Evolutionary conservation across 1,140 invertebrate species (phyloP).

Genomic region (Ips typographus): DNA sequence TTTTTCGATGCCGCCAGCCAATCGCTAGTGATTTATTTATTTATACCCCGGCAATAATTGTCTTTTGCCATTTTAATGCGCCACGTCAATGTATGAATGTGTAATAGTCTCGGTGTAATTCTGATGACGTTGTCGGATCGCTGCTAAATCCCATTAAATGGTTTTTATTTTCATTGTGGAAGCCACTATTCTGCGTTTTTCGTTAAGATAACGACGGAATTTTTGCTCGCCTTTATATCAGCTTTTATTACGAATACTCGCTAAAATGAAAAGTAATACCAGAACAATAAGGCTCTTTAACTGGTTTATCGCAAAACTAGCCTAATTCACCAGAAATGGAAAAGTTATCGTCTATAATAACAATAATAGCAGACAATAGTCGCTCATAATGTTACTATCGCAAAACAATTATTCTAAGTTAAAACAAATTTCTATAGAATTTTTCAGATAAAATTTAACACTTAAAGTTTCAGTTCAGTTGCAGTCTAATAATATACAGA

Average conservation of each 20-base stretch:
- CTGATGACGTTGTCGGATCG: background rate
- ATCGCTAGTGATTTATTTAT: background rate
- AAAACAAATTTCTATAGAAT: too few relatives aligned
- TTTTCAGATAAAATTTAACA: too few relatives aligned
- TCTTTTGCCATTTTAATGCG: background rate
- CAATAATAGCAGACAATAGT: too few relatives aligned
- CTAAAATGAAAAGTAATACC: conserved; percentile 14
- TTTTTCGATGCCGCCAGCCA: background rate
- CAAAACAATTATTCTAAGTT: too few relatives aligned
- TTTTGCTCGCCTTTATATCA: background rate
- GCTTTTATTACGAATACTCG: conserved; percentile 9
- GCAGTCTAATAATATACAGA: too few relatives aligned
- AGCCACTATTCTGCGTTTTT: conserved; percentile 6
- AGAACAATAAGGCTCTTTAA: conserved; percentile 7
- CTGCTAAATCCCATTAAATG: conserved; percentile 5
- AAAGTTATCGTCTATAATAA: conserved; percentile 10
- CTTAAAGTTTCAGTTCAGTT: too few relatives aligned
- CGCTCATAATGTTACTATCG: too few relatives aligned
- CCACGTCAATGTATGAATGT: background rate
- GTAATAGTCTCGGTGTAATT: background rate
- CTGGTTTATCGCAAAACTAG: conserved; percentile 10
- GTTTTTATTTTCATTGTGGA: background rate
- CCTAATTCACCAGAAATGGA: conserved; percentile 10
- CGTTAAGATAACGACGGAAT: conserved; percentile 11
- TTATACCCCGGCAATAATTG: background rate